Percentiles rank a stretch among this genome's conserved stretches.
Evolutionary conservation across 2,113 vertebrate species (phyloP).

Genomic region (Semicossyphus pulcher): DNA sequence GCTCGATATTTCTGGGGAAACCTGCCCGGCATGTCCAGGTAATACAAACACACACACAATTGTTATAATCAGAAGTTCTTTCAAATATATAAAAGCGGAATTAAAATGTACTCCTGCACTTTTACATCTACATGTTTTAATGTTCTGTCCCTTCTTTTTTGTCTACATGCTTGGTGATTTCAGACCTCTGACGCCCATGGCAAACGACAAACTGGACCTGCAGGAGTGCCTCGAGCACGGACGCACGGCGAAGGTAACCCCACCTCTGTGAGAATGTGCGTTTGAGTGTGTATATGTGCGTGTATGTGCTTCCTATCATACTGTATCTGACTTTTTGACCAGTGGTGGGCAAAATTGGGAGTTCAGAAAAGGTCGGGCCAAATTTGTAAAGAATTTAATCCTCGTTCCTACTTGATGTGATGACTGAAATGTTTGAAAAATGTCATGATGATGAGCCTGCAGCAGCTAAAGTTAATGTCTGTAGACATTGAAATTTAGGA

Average conservation of each 20-base stretch:
- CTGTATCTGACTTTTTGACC: neutral
- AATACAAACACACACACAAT: constrained; percentile 2
- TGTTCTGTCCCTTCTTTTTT: neutral
- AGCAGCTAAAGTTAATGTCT: neutral
- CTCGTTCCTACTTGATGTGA: neutral
- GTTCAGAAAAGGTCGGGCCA: neutral
- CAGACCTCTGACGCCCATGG: constrained; percentile 92
- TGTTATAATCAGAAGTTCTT: neutral
- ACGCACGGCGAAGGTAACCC: constrained; percentile 93
- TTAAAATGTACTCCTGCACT: too few species aligned
- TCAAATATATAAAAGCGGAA: neutral
- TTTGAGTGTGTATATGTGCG: constrained; percentile 14
- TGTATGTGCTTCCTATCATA: neutral
- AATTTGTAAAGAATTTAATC: neutral
- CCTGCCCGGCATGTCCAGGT: constrained; percentile 98
- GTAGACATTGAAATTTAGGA: neutral
- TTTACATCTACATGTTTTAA: too few species aligned
- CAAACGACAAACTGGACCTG: constrained; percentile 94
- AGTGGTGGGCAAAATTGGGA: neutral
- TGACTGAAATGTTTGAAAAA: too few species aligned
- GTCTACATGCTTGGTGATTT: neutral
- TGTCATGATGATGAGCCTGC: neutral
- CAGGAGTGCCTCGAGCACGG: constrained; percentile 98
- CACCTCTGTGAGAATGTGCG: constrained; percentile 2
- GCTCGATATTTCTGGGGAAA: constrained; percentile 99